A percentile compares a stretch with the other conserved stretches of the same genome.
These are phyloP conservation scores for Thelaira solivaga DNA, from an alignment of 2,888 invertebrate genomes.

Conservation along the genomic window DNA sequence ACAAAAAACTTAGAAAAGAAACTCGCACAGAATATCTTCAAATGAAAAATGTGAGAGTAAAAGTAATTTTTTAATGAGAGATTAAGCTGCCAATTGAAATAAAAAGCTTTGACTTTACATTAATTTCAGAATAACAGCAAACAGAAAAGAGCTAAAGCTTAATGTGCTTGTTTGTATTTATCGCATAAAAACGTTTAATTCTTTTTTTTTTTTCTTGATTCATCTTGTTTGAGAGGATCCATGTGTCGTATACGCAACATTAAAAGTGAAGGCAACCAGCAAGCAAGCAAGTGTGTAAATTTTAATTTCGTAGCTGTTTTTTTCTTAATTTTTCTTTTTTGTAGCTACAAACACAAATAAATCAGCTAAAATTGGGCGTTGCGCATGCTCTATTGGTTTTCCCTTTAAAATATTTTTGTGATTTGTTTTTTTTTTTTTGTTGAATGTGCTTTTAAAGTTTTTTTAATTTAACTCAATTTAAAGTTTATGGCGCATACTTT, in stretches of 20 bases:
- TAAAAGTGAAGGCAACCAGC: conserved; percentile 40
- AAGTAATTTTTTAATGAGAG: conserved; percentile 23
- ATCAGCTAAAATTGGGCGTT: conserved; percentile 68
- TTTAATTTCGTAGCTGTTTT: too few relatives aligned
- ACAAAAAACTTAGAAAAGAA: background rate
- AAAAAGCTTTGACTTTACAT: conserved; percentile 22
- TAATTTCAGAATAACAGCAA: conserved; percentile 23
- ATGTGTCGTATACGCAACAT: conserved; percentile 56
- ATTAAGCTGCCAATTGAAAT: background rate
- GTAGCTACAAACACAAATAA: too few relatives aligned
- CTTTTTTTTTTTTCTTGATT: background rate
- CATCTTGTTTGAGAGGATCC: conserved; percentile 1
- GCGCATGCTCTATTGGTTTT: conserved; percentile 69
- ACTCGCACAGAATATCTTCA: conserved; percentile 31
- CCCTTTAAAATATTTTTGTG: conserved; percentile 27
- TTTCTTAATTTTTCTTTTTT: too few relatives aligned
- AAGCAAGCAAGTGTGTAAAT: too few relatives aligned
- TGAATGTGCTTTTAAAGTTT: conserved; percentile 34
- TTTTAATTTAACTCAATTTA: background rate
- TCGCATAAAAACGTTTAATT: too few relatives aligned
- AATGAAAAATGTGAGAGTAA: conserved; percentile 34
- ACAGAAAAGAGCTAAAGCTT: conserved; percentile 22
- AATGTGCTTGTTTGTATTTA: background rate
- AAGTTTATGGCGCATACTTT: conserved; percentile 15
- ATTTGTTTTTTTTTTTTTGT: conserved; percentile 50